Conservation (phyloP, 2,888 invertebrate genomes). For the Oscheius sp. region DNA sequence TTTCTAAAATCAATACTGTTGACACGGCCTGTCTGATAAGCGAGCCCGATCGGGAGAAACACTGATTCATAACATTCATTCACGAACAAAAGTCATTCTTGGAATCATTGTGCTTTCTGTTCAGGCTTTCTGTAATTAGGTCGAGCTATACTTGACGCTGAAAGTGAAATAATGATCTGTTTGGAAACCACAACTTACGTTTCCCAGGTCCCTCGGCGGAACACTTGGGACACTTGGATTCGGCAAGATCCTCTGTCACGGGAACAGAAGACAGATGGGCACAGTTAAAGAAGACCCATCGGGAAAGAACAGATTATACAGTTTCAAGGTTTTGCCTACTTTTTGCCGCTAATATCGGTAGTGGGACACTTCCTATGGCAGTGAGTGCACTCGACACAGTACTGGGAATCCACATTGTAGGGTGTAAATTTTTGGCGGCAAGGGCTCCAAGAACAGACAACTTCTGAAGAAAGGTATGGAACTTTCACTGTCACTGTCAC, state of each 20-base stretch:
- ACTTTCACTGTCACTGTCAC: background rate
- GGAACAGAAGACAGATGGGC: background rate
- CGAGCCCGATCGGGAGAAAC: background rate
- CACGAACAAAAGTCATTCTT: no score
- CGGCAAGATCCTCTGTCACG: no score
- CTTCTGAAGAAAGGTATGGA: background rate
- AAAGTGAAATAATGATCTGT: background rate
- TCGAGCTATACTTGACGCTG: background rate
- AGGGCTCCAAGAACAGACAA: background rate
- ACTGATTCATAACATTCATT: no score
- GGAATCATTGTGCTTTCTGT: background rate
- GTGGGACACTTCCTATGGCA: background rate
- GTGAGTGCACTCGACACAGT: background rate
- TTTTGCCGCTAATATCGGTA: background rate
- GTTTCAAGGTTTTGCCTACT: background rate
- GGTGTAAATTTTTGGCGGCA: background rate
- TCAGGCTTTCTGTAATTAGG: background rate
- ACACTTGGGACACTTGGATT: background rate
- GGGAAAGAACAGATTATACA: background rate
- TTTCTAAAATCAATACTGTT: slow-evolving; percentile 20
- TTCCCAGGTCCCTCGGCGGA: background rate
- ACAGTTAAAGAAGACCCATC: background rate
- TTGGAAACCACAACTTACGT: background rate
- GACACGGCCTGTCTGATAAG: slow-evolving; percentile 27
- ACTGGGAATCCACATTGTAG: background rate